phyloP scores from a whole-genome alignment of 2,797 vertebrate species.

The Galaxias olidus region DNA sequence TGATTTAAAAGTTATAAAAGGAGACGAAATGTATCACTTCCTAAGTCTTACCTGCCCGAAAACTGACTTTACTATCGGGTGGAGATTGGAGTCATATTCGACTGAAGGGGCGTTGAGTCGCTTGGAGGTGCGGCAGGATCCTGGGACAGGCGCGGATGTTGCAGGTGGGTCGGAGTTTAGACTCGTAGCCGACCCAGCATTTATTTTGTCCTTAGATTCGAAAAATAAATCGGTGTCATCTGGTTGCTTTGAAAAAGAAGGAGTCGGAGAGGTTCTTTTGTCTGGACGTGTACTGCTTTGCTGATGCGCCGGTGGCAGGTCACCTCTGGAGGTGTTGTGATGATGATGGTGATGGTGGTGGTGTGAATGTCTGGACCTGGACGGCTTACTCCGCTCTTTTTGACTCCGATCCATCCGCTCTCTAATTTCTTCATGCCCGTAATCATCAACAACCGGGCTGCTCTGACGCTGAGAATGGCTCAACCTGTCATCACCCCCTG shows the following conservation, averaged over 20 bases:
- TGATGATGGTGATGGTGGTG: conserved; percentile 46
- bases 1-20: neutral
- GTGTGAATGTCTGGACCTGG: conserved; percentile 59
- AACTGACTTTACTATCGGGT: conserved; percentile 90
- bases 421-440: conserved; percentile 64
- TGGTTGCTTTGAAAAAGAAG: conserved; percentile 55
- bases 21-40: no score
- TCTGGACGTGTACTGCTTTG: conserved; percentile 43
- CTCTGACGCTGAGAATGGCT: conserved; percentile 62
- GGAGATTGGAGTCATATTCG: conserved; percentile 74
- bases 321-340: conserved; percentile 41
- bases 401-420: conserved; percentile 46
- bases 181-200: conserved; percentile 66
- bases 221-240: conserved; percentile 76
- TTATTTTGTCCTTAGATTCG: conserved; percentile 63
- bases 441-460: conserved; percentile 63
- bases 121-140: conserved; percentile 58
- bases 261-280: conserved; percentile 63
- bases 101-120: conserved; percentile 49
- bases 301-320: conserved; percentile 50
- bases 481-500: conserved; percentile 62
- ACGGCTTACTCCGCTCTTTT: conserved; percentile 60
- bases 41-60: conserved; percentile 81
- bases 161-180: conserved; percentile 60
- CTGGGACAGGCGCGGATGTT: conserved; percentile 47